Conservation (phyloP, 2,888 invertebrate species). For the Ecliptopera silaceata region DNA sequence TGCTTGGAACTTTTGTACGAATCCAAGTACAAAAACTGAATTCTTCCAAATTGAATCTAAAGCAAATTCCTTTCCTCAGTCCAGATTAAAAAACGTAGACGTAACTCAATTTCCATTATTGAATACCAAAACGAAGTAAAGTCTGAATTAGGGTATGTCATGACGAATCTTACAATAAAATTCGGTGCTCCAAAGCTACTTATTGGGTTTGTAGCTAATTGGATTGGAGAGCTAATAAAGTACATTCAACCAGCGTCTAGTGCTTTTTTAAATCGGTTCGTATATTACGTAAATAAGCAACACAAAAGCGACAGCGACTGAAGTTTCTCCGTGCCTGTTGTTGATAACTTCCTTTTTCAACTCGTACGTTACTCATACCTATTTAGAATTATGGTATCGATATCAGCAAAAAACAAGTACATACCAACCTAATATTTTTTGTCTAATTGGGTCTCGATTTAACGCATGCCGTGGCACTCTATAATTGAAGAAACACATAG, state of each 20-base stretch:
- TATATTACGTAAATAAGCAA: too few relatives aligned
- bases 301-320: too few relatives aligned
- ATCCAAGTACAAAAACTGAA: slow-evolving; percentile 15
- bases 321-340: too few relatives aligned
- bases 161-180: slow-evolving; percentile 12
- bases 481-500: too few relatives aligned
- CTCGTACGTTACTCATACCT: too few relatives aligned
- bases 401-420: too few relatives aligned
- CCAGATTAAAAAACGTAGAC: slow-evolving; percentile 36
- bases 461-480: too few relatives aligned
- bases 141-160: slow-evolving; percentile 28
- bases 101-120: slow-evolving; percentile 44
- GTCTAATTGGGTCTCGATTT: too few relatives aligned
- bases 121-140: slow-evolving; percentile 39
- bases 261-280: slow-evolving; percentile 24
- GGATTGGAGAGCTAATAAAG: slow-evolving; percentile 27
- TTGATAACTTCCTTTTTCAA: too few relatives aligned
- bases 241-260: slow-evolving; percentile 9
- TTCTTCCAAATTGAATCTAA: slow-evolving; percentile 39
- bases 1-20: too few relatives aligned
- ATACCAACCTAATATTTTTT: too few relatives aligned
- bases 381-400: too few relatives aligned
- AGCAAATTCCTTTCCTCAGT: slow-evolving; percentile 37
- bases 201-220: slow-evolving; percentile 17
- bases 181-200: background rate